Base-by-base conservation (phyloP, 2,888 invertebrate genomes). In the Chromoteleia sp. region DNA sequence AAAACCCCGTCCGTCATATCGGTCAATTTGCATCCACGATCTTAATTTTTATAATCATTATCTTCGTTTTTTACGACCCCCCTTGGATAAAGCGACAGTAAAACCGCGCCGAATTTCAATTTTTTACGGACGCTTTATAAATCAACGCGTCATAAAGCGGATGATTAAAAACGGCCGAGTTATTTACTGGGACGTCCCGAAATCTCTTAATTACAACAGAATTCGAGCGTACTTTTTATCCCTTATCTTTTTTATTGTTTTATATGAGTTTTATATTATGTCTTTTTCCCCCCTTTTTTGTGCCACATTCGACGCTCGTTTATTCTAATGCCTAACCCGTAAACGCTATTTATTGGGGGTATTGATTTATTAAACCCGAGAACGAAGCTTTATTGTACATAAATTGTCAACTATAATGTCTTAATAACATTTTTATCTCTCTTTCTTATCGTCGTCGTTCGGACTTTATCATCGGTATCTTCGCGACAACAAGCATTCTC, bases 1-100 rank as follows among this genome's bases (percentile, higher is more conserved):
- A 74, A 74, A 80, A 56, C 19, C 65, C 21, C 61, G 70, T 59
- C 33, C 68, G 48, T 74, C 73, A 59, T 67, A 75, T 74, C 74
- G 70, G 58, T 45, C 80, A 68, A 74, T 75, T 80, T 80, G 74
- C 74, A 75, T 80, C 61, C 70, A n/a, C 63, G 30, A 41, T 56
- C 74, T 74, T 68, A 67, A 74, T 80, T 80, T 80, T 80, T 74
- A 74, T 43, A 74, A 68, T 80, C 79, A 63, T 80, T 80, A 80
- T 80, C 79, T 80, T 8, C 29, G 56, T 14, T 52, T 65, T 73
- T 80, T 71, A 78, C 65, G 78, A 5, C 39, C 33, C 39, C 5
- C 30, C 6, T 1, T 50, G 68, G 45, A 70, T 56, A 52, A 56
- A 36, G 39, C 77, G 59, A 78, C 71, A 52, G 36, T 78, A 78